phyloP scores from a whole-genome alignment of 2,888 invertebrate genomes.

The Pyrrhia umbra region DNA sequence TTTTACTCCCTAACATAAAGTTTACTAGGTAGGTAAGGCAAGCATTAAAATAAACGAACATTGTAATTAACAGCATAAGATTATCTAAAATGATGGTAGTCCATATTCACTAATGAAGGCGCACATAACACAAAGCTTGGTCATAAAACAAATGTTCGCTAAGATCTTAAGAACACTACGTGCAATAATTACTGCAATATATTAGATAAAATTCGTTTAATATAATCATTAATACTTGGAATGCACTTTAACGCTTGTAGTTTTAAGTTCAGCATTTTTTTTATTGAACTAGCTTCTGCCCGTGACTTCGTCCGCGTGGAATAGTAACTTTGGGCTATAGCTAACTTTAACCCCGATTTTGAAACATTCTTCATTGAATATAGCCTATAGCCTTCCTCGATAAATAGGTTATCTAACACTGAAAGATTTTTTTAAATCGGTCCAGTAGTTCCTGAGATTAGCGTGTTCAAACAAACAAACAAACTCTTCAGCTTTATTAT shows the following conservation, averaged over 20 bases:
- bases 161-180: slow-evolving; percentile 36
- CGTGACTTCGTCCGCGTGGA: too few species aligned
- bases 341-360: too few species aligned
- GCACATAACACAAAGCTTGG: slow-evolving; percentile 24
- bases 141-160: slow-evolving; percentile 35
- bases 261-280: too few species aligned
- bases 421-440: too few species aligned
- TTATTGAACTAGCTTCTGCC: too few species aligned
- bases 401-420: too few species aligned
- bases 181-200: slow-evolving; percentile 29
- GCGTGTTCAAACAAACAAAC: too few species aligned
- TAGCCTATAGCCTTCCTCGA: too few species aligned
- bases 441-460: too few species aligned
- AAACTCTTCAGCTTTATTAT: too few species aligned
- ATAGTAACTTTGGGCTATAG: too few species aligned
- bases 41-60: slow-evolving; percentile 15
- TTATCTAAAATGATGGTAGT: slow-evolving; percentile 19
- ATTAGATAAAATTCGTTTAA: slow-evolving; percentile 22
- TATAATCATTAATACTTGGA: slow-evolving; percentile 27
- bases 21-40: slow-evolving; percentile 6
- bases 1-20: slow-evolving; percentile 1
- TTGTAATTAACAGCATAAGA: slow-evolving; percentile 25
- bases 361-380: too few species aligned
- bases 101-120: slow-evolving; percentile 36
- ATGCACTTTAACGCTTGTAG: neutral